These are phyloP conservation scores for Morphnarchus princeps DNA, from an alignment of 2,113 vertebrate species.

Conservation along the genomic window DNA sequence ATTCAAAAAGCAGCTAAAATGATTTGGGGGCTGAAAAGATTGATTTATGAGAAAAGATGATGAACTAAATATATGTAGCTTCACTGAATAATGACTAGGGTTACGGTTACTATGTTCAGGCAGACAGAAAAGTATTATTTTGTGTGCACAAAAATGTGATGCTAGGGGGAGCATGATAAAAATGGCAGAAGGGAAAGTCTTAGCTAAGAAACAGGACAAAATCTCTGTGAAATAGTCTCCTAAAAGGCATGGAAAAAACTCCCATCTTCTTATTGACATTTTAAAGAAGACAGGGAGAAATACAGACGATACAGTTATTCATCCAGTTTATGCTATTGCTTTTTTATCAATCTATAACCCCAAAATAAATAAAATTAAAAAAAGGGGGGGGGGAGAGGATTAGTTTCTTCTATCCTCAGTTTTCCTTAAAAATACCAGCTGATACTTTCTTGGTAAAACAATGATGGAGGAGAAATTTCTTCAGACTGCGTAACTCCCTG, in stretches of 20 bases:
- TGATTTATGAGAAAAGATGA: conserved; percentile 45
- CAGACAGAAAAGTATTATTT: conserved; percentile 33
- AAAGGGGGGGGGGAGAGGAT: neutral
- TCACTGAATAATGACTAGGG: conserved; percentile 10
- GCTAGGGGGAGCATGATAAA: neutral
- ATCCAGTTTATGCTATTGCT: neutral
- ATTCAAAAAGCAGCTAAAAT: conserved; percentile 43
- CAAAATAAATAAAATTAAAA: neutral
- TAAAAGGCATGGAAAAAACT: conserved; percentile 17
- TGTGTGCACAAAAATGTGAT: neutral
- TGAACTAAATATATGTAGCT: conserved; percentile 35
- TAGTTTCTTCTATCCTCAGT: neutral
- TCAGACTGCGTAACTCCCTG: neutral
- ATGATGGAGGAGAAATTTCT: neutral
- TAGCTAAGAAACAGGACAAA: conserved; percentile 19
- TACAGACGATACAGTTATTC: neutral
- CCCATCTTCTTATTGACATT: neutral
- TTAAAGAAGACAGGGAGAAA: neutral
- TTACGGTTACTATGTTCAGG: neutral
- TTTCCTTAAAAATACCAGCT: neutral
- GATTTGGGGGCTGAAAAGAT: conserved; percentile 39
- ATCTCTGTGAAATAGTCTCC: conserved; percentile 43
- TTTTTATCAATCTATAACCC: neutral
- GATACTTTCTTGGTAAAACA: neutral
- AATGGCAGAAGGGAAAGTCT: conserved; percentile 8